Conservation (phyloP, 2,888 invertebrate species). For the Danaus chrysippus region DNA sequence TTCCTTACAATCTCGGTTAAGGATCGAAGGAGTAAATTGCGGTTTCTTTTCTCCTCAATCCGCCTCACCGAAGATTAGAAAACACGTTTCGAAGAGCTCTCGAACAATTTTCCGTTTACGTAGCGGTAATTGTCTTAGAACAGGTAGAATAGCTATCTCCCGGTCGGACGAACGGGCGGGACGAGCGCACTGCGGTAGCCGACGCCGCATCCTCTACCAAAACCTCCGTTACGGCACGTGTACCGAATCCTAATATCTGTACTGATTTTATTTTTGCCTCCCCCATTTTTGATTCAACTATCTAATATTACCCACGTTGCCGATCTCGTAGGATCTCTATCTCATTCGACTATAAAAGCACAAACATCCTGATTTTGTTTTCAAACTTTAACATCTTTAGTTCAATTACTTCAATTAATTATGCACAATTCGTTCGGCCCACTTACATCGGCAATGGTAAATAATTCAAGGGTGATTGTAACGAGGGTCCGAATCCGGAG, state of each 20-base stretch:
- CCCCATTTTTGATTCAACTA: constrained; percentile 69
- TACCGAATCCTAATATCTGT: constrained; percentile 69
- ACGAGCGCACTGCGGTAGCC: constrained; percentile 67
- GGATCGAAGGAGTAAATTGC: constrained; percentile 26
- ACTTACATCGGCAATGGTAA: constrained; percentile 64
- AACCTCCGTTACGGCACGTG: constrained; percentile 71
- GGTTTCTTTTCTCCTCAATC: constrained; percentile 43
- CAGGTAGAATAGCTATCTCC: constrained; percentile 60
- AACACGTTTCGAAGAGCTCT: constrained; percentile 68
- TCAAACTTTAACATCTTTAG: constrained; percentile 17
- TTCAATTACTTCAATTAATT: constrained; percentile 46
- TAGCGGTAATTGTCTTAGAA: constrained; percentile 74
- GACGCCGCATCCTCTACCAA: constrained; percentile 56
- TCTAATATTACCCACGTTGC: constrained; percentile 56
- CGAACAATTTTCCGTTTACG: constrained; percentile 74
- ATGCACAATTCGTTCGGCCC: constrained; percentile 72
- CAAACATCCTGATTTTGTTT: constrained; percentile 11
- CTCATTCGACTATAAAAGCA: constrained; percentile 20
- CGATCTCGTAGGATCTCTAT: constrained; percentile 25
- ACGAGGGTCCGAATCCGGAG: constrained; percentile 58
- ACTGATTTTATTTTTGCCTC: constrained; percentile 74
- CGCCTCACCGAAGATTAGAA: constrained; percentile 64
- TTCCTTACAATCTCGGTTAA: constrained; percentile 22
- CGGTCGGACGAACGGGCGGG: constrained; percentile 52
- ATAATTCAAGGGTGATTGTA: constrained; percentile 74